These are phyloP conservation scores for Rhagologus leucostigma DNA, from an alignment of 2,113 vertebrate genomes.

Conservation along the genomic window DNA sequence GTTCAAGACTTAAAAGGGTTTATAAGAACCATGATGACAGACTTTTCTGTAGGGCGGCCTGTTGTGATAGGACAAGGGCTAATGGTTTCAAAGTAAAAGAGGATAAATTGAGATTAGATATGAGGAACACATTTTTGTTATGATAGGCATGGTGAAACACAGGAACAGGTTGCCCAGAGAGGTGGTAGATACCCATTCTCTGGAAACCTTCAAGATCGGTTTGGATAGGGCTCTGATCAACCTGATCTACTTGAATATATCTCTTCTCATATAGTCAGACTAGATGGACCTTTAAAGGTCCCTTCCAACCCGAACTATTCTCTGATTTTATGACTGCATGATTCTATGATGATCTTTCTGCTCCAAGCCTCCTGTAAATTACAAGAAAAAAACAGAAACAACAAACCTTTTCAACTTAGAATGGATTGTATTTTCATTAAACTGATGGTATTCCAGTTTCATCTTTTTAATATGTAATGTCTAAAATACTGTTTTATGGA, in stretches of 20 bases:
- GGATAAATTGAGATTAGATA: background rate
- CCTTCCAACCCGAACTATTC: background rate
- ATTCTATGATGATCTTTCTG: background rate
- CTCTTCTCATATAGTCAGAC: rapidly evolving
- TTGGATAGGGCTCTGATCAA: background rate
- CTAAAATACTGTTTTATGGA: background rate
- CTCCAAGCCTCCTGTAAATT: background rate
- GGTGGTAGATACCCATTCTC: too few species aligned
- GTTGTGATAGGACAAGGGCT: rapidly evolving
- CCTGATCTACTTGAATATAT: background rate
- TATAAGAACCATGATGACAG: background rate
- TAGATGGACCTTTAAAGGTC: background rate
- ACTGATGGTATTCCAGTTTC: background rate
- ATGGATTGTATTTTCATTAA: background rate
- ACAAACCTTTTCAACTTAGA: background rate
- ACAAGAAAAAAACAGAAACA: background rate
- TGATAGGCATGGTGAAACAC: background rate
- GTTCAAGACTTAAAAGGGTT: background rate
- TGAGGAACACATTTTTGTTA: background rate
- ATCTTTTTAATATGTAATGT: background rate
- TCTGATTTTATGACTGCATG: background rate
- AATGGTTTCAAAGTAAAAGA: background rate
- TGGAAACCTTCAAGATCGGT: background rate
- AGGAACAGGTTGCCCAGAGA: background rate
- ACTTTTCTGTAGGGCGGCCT: background rate